A percentile compares a stretch with the other conserved stretches of the same genome.
Evolutionary conservation across 1,140 invertebrate species (phyloP).

Genomic region (Xylocopa sonorina): DNA sequence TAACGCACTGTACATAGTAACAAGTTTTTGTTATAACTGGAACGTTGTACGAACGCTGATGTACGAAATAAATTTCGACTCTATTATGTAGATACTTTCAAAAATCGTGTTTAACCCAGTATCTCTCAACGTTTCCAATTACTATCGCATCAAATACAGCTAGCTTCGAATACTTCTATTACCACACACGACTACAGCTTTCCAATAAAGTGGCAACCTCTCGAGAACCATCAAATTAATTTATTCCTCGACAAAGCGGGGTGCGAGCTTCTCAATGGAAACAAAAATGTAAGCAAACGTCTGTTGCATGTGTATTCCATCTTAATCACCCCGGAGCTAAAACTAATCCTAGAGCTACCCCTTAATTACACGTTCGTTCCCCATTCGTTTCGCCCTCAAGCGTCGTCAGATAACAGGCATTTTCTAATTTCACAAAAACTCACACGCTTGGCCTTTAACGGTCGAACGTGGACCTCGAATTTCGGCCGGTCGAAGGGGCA

Average conservation of each 20-base stretch:
- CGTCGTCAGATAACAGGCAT: not conserved
- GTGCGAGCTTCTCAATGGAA: too few species aligned
- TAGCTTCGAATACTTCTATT: too few species aligned
- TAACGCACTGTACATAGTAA: conserved; percentile 38
- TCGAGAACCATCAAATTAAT: too few species aligned
- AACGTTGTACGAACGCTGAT: conserved; percentile 13
- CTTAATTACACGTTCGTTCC: not conserved
- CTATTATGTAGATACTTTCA: conserved; percentile 1
- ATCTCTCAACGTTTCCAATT: too few species aligned
- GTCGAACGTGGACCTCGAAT: not conserved
- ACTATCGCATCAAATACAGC: too few species aligned
- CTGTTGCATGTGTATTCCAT: too few species aligned
- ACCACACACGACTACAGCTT: too few species aligned
- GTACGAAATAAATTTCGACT: conserved; percentile 24
- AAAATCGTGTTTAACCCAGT: not conserved
- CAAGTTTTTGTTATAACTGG: not conserved
- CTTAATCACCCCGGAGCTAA: too few species aligned
- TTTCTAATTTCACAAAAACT: conserved; percentile 5
- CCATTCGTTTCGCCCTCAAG: not conserved
- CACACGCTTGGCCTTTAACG: not conserved
- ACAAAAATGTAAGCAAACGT: too few species aligned
- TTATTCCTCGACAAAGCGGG: too few species aligned
- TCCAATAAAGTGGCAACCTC: too few species aligned
- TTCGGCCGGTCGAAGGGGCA: not conserved
- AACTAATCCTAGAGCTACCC: not conserved